Evolutionary conservation across 2,888 invertebrate species (phyloP), one percentile per base, ranked within the genome.

Genomic region (Torymus auratus): DNA sequence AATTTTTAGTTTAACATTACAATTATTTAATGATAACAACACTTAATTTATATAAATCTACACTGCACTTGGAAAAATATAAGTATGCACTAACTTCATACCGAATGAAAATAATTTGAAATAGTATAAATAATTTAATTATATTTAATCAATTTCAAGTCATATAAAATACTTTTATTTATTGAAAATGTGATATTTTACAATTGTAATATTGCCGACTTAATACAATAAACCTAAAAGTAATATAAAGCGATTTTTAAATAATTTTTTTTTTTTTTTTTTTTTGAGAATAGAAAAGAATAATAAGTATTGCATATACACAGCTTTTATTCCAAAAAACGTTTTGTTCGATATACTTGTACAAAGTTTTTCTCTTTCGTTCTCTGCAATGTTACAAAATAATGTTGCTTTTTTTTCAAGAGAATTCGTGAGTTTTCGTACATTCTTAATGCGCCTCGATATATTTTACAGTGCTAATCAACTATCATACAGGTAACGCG

Each of bases 381-480:
- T 78, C 20, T 76, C 73, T 79, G 73, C 53, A 65, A 81, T 65
- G 20, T 71, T 65, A 72, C 67, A 75, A 76, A 70, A 82, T n/a
- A n/a, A 77, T 56, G 52, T 82, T 65, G 65, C 58, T 75, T 41
- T 61, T 75, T 41, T 61, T 61, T 70, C 20, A 61, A 23, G 67
- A 82, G 17, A 72, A 75, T 76, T 68, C 69, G 41, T 64, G 12
- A 56, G 17, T 65, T 52, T 72, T 17, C 79, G 62, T 68, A 71
- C 55, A 65, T 72, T 52, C 50, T 52, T 56, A 62, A 75, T 75
- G 67, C 76, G 69, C 60, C 68, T 79, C 75, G 41, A 65, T 79
- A 75, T 82, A 82, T 82, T 80, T 82, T 82, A 82, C 82, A 82
- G 52, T 78, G 75, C 75, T 82, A 82, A 82, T 82, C 50, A 82